These are phyloP conservation scores for Agapostemon virescens DNA, from an alignment of 2,888 invertebrate species.

Conservation along the genomic window DNA sequence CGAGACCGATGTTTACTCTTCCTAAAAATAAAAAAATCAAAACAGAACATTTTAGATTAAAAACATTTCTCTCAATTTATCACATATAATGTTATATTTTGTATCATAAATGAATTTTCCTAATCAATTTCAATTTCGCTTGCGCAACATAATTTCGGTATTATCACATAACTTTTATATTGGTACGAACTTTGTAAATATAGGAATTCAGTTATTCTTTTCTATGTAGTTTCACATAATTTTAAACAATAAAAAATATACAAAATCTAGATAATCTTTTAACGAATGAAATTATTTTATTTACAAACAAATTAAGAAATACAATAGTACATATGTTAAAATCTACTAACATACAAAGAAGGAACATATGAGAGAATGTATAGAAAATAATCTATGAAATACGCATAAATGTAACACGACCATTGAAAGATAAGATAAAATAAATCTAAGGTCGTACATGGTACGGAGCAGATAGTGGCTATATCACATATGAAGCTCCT, in stretches of 20 bases:
- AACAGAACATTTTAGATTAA: slow-evolving; percentile 2
- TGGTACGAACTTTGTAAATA: slow-evolving; percentile 1
- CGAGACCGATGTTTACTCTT: slow-evolving; percentile 80
- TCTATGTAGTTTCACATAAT: background rate
- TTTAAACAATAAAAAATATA: background rate
- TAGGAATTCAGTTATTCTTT: background rate
- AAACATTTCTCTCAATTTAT: background rate
- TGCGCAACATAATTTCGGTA: background rate
- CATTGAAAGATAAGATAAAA: background rate
- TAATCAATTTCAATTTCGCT: background rate
- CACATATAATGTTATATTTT: background rate
- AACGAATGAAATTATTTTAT: background rate
- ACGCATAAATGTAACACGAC: background rate
- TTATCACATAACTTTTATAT: background rate
- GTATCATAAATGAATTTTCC: background rate
- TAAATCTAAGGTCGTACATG: background rate
- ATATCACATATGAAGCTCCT: background rate
- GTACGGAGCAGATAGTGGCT: background rate
- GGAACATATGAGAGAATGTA: background rate
- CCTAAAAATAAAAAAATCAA: slow-evolving; percentile 71
- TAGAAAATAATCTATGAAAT: background rate
- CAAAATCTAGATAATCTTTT: background rate
- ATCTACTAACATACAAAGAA: background rate
- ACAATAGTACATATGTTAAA: background rate
- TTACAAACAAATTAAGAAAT: background rate